Base-by-base conservation (phyloP, 2,113 vertebrate genomes). In the Campylomormyrus numenius region DNA sequence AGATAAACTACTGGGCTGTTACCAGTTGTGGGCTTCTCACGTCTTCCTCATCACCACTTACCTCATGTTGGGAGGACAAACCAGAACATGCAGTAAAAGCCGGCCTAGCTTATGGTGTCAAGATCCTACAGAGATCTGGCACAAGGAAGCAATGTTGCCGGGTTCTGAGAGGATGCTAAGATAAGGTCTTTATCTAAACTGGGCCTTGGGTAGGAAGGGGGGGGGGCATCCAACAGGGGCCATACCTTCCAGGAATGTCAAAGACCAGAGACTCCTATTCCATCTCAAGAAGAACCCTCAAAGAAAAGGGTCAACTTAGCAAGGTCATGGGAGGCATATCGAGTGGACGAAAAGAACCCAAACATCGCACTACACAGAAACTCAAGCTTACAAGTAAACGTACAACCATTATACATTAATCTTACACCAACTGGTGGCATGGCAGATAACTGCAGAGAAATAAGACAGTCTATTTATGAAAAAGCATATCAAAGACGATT, bases 61-160 rank as follows among this genome's bases (percentile, higher is more conserved):
- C 31, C 77, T 66, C 56, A 13, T 24, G 58, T 48, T 88, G 66
- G 24, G 58, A 88, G 21, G 56, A 89, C 74, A 89, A 84, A n/a
- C 35, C 24, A 80, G 9, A 77, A 89, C 74, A 84, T 46, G 21
- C 3, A 21, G 21, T 89, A 53, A 52, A 70, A n/a, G 50, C 50
- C 35, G 8, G 21, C 85, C 84, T 46, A 39, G 35, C 31, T 66
- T 35, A 45, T 9, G 5, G 24, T 66, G 24, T 31, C 39, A 0
- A 85, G 56, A 62, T 27, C 49, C 42, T 46, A 21, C 31, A 56
- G 74, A 89, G 49, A 24, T 21, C 21, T 19, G 35, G 21, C 53
- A 35, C n/a, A 70, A 31, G 24, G 58, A 74, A 90, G 56, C 24
- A 50, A 87, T 35, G 49, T 53, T 13, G 48, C 48, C 49, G 62